Percentiles rank a stretch among this genome's conserved stretches.
Evolutionary conservation across 1,140 invertebrate genomes (phyloP).

Genomic region (Apolygus lucorum): DNA sequence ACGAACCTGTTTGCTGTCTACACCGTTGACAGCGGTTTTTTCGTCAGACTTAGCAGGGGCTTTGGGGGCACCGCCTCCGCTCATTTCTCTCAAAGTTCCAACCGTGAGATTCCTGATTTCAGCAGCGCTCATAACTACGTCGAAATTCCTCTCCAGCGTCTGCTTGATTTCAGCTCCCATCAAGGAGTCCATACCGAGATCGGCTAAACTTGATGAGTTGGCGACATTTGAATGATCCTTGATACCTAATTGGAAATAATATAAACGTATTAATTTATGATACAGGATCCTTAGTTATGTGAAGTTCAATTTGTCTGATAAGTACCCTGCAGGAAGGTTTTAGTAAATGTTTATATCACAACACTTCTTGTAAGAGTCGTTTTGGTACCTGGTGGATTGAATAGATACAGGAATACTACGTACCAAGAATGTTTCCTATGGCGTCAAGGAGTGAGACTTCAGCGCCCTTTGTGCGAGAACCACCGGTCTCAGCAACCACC

Average conservation of each 20-base stretch:
- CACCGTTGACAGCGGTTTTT: neutral
- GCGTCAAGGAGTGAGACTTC: constrained; percentile 52
- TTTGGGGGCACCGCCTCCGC: neutral
- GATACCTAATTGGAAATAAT: no score
- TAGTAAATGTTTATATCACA: no score
- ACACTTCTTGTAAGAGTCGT: no score
- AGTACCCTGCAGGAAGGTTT: no score
- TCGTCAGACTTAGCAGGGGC: neutral
- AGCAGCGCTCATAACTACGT: constrained; percentile 75
- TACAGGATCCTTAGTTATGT: no score
- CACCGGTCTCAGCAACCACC: constrained; percentile 59
- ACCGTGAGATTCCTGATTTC: constrained; percentile 80
- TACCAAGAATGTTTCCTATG: constrained; percentile 77
- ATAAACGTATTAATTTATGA: no score
- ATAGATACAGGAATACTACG: no score
- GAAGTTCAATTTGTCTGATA: no score
- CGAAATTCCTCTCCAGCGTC: constrained; percentile 84
- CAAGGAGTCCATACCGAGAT: constrained; percentile 93
- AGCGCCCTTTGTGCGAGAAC: constrained; percentile 41
- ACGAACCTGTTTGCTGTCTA: neutral
- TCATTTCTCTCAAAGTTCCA: constrained; percentile 57
- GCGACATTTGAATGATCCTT: constrained; percentile 73
- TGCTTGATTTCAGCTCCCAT: constrained; percentile 99
- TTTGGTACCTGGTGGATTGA: no score
- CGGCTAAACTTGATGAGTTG: constrained; percentile 64